These are phyloP conservation scores for Cyclura pinguis DNA, from an alignment of 2,797 vertebrate genomes.

Conservation along the genomic window DNA sequence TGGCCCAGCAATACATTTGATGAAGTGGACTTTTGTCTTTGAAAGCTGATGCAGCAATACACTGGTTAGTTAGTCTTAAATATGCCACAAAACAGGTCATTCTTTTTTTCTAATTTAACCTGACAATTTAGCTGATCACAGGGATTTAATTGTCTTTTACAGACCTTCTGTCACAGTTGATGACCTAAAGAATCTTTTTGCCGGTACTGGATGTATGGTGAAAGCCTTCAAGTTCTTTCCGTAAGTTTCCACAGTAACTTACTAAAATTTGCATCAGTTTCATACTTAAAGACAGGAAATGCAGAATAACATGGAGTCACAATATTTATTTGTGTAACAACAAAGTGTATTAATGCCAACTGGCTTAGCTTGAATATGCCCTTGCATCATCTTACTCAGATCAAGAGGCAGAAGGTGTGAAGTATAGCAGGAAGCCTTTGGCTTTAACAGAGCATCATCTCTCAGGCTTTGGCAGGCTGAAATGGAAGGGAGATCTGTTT, in stretches of 20 bases:
- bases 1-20: background rate
- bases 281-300: background rate
- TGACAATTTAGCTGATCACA: background rate
- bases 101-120: background rate
- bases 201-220: conserved; percentile 85
- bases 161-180: conserved; percentile 87
- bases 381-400: background rate
- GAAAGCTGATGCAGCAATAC: background rate
- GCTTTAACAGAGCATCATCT: background rate
- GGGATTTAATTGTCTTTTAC: conserved; percentile 50
- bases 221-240: conserved; percentile 93
- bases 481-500: background rate
- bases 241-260: conserved; percentile 81
- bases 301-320: conserved; percentile 40
- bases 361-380: background rate
- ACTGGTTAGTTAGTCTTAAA: background rate
- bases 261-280: background rate
- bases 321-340: background rate
- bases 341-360: background rate
- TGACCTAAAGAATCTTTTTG: conserved; percentile 88
- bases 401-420: background rate
- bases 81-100: too few species aligned
- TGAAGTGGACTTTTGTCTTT: background rate
- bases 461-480: background rate
- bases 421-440: background rate